These are phyloP conservation scores for Crepidodera aurea DNA, from an alignment of 2,888 invertebrate species.

Conservation along the genomic window DNA sequence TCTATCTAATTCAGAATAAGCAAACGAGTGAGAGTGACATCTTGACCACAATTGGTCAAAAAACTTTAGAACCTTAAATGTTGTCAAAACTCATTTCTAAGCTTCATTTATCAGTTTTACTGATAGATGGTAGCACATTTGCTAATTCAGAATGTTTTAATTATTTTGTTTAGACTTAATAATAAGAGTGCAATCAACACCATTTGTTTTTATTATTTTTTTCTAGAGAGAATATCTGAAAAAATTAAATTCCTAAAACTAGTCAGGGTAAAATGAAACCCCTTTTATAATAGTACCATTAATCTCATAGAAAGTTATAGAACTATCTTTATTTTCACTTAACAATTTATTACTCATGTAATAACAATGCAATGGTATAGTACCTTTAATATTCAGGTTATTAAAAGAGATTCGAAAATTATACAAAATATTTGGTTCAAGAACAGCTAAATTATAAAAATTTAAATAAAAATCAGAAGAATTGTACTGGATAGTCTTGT, in stretches of 20 bases:
- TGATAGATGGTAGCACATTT: no score
- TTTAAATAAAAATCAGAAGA: conserved; percentile 43
- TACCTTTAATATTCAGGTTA: conserved; percentile 41
- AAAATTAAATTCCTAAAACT: conserved; percentile 1
- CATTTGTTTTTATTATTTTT: no score
- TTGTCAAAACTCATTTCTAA: no score
- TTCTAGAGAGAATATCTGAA: neutral
- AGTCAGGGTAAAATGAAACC: conserved; percentile 52
- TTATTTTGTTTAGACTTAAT: no score
- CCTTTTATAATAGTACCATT: conserved; percentile 53
- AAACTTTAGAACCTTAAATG: no score
- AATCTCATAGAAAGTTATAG: conserved; percentile 52
- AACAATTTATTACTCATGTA: conserved; percentile 50
- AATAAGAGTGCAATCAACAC: no score
- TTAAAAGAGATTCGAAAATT: conserved; percentile 50
- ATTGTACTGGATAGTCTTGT: conserved; percentile 41
- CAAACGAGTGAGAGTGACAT: no score
- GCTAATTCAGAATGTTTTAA: no score
- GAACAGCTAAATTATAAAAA: conserved; percentile 44
- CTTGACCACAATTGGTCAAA: no score
- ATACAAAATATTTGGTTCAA: conserved; percentile 49
- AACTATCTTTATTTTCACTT: conserved; percentile 39
- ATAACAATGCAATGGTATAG: conserved; percentile 47
- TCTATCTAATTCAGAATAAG: no score
- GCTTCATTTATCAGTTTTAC: no score